Evolutionary conservation across 1,140 invertebrate species (phyloP).

Genomic region (Drosophila ercepeae): DNA sequence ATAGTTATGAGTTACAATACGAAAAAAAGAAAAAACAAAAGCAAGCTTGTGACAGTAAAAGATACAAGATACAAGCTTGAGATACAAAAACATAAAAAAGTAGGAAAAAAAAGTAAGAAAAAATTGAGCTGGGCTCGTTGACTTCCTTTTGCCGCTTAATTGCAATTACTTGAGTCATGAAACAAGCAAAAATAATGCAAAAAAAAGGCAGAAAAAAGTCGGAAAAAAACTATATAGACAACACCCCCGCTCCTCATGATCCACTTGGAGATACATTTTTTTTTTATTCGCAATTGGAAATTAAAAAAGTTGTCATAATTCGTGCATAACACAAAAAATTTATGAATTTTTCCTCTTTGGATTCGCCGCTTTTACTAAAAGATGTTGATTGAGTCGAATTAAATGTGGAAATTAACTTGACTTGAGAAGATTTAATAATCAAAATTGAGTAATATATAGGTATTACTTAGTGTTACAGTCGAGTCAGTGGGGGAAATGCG

Average conservation of each 20-base stretch:
- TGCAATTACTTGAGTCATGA: conserved; percentile 71
- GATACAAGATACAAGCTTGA: conserved; percentile 12
- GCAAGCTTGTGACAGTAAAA: conserved; percentile 1
- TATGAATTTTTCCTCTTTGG: conserved; percentile 25
- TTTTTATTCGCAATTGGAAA: conserved; percentile 57
- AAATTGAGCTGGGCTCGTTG: conserved; percentile 34
- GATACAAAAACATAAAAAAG: conserved; percentile 11
- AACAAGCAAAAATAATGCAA: conserved; percentile 24
- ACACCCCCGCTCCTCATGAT: background rate
- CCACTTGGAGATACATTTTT: conserved; percentile 8
- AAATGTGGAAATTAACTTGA: conserved; percentile 66
- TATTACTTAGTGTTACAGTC: background rate
- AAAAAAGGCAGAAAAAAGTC: background rate
- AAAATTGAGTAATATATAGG: background rate
- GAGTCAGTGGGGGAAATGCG: conserved; percentile 26
- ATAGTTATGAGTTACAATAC: background rate
- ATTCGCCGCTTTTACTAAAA: conserved; percentile 12
- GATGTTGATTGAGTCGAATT: conserved; percentile 63
- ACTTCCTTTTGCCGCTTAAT: conserved; percentile 70
- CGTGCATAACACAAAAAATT: conserved; percentile 41
- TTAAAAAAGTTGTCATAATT: conserved; percentile 65
- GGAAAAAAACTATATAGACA: conserved; percentile 1
- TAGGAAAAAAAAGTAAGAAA: background rate
- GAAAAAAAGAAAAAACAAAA: background rate
- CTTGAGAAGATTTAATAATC: conserved; percentile 9